These are phyloP conservation scores for Odontophorus gujanensis DNA, from an alignment of 2,113 vertebrate genomes.

Conservation along the genomic window DNA sequence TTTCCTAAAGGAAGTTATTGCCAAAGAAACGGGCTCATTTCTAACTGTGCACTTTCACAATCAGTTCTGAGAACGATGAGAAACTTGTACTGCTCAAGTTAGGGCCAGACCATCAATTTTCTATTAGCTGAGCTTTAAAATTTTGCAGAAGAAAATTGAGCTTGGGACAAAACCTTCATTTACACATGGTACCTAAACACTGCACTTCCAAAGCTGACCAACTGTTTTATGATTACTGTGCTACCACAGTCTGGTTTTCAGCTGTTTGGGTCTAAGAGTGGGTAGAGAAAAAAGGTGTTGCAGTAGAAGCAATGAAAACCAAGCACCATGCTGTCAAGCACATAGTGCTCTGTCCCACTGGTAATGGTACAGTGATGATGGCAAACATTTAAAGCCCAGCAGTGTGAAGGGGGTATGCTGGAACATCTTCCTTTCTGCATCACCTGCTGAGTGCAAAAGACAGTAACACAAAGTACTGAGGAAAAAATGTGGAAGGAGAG, in stretches of 20 bases:
- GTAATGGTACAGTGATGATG: background rate
- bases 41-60: background rate
- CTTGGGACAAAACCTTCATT: background rate
- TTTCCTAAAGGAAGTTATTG: background rate
- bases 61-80: background rate
- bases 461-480: background rate
- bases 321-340: background rate
- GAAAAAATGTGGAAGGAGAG: background rate
- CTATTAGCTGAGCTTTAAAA: background rate
- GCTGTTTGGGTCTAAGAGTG: background rate
- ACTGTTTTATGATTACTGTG: background rate
- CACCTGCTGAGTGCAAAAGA: background rate
- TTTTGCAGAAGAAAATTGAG: background rate
- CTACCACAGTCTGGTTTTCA: background rate
- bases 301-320: background rate
- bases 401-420: background rate
- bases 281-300: background rate
- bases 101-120: background rate
- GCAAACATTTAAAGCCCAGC: background rate
- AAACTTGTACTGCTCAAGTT: background rate
- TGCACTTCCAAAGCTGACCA: background rate
- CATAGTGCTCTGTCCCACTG: background rate
- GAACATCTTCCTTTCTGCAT: background rate
- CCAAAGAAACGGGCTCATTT: background rate
- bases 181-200: rapidly evolving